Conservation (phyloP, 2,888 invertebrate species). For the Drosophila parthenogenetica region DNA sequence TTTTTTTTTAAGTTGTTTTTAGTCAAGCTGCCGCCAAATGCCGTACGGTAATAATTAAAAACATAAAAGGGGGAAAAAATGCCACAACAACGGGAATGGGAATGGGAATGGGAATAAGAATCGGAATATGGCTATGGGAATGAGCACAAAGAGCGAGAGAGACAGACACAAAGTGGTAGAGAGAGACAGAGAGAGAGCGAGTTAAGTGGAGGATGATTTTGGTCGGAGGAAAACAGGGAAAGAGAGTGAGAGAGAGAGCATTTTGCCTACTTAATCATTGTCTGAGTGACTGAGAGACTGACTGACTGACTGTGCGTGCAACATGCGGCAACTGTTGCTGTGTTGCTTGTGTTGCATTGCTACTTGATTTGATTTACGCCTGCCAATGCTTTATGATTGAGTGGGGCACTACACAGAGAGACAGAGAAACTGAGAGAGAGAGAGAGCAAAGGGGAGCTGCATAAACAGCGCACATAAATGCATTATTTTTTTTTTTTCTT, state of each 20-base stretch:
- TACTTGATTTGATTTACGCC: slow-evolving; percentile 81
- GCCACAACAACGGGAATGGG: slow-evolving; percentile 62
- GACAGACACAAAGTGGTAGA: too few relatives aligned
- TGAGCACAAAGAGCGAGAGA: slow-evolving; percentile 30
- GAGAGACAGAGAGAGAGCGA: slow-evolving; percentile 13
- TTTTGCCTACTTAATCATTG: slow-evolving; percentile 79
- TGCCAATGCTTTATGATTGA: slow-evolving; percentile 80
- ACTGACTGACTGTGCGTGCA: slow-evolving; percentile 63
- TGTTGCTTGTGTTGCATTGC: slow-evolving; percentile 56
- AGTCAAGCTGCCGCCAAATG: slow-evolving; percentile 64
- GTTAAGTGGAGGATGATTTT: slow-evolving; percentile 3
- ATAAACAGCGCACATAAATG: slow-evolving; percentile 62
- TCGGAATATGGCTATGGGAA: slow-evolving; percentile 48
- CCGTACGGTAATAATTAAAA: slow-evolving; percentile 78
- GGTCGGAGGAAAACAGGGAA: background rate
- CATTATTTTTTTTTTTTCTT: slow-evolving; percentile 53
- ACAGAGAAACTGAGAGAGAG: slow-evolving; percentile 1
- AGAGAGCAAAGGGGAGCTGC: slow-evolving; percentile 29
- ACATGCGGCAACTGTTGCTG: slow-evolving; percentile 58
- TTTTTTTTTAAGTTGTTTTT: slow-evolving; percentile 36
- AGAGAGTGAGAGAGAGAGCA: slow-evolving; percentile 47
- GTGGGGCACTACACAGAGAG: slow-evolving; percentile 60
- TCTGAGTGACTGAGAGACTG: slow-evolving; percentile 58
- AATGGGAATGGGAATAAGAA: slow-evolving; percentile 20
- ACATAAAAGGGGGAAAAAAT: slow-evolving; percentile 69